Conservation (phyloP, 2,113 vertebrate species). For the Lepus timidus region DNA sequence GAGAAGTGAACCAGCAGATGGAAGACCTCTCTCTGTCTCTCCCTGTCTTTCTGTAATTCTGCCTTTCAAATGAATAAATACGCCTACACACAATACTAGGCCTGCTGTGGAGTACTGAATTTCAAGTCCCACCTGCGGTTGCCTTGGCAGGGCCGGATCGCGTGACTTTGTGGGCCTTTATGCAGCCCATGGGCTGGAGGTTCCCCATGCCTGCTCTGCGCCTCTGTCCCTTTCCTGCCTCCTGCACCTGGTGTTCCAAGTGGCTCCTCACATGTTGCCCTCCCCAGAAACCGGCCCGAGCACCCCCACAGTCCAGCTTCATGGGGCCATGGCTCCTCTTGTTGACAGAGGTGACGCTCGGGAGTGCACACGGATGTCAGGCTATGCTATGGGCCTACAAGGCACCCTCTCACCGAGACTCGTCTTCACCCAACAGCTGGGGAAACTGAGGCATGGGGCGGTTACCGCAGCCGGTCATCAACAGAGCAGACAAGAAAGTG, state of each 20-base stretch:
- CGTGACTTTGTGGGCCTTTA: too few relatives aligned
- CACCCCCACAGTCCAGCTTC: background rate
- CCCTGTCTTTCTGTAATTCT: too few relatives aligned
- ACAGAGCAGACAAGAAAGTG: background rate
- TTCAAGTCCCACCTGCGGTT: too few relatives aligned
- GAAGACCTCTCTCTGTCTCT: too few relatives aligned
- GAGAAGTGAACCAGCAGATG: too few relatives aligned
- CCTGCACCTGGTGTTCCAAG: background rate
- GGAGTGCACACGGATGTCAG: background rate
- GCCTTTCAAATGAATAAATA: too few relatives aligned
- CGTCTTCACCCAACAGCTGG: background rate
- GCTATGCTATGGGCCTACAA: background rate
- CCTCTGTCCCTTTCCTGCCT: background rate
- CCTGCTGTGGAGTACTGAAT: too few relatives aligned
- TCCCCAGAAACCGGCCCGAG: background rate
- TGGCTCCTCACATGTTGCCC: too few relatives aligned
- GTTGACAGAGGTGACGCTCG: background rate
- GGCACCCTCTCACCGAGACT: background rate
- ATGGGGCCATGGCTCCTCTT: background rate
- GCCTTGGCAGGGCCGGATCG: too few relatives aligned
- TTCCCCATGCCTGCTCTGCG: background rate
- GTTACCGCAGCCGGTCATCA: background rate
- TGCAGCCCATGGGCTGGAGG: too few relatives aligned
- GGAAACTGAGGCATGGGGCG: constrained; percentile 2
- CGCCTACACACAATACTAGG: too few relatives aligned